phyloP scores from a whole-genome alignment of 1,140 invertebrate species.

The Teleopsis dalmanni region DNA sequence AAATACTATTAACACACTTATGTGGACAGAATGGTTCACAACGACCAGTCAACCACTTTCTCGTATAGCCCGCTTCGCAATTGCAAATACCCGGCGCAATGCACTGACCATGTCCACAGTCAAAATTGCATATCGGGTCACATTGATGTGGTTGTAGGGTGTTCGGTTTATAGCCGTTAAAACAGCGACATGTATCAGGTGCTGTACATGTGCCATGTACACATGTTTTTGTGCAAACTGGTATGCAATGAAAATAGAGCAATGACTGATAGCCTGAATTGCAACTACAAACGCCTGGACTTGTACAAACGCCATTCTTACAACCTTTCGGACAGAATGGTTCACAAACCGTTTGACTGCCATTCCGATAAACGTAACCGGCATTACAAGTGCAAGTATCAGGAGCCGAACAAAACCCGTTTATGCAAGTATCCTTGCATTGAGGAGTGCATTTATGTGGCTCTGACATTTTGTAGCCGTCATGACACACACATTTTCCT shows the following conservation, averaged over 20 bases:
- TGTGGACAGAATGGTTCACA: conserved; percentile 44
- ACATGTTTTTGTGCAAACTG: conserved; percentile 43
- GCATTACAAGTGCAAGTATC: conserved; percentile 52
- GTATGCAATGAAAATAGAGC: conserved; percentile 38
- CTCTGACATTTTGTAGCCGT: conserved; percentile 23
- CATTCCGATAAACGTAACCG: conserved; percentile 47
- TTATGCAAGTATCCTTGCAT: conserved; percentile 48
- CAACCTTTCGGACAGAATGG: conserved; percentile 29
- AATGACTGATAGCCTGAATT: conserved; percentile 49
- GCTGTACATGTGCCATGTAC: conserved; percentile 31
- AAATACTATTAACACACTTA: conserved; percentile 34
- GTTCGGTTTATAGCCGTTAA: conserved; percentile 27
- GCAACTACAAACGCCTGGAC: conserved; percentile 51
- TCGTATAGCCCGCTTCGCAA: conserved; percentile 30
- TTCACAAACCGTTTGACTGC: conserved; percentile 30
- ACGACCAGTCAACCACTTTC: conserved; percentile 26
- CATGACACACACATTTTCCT: conserved; percentile 30
- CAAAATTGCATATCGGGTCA: conserved; percentile 31
- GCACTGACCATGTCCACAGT: conserved; percentile 27
- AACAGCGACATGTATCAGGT: conserved; percentile 34
- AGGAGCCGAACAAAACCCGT: conserved; percentile 52
- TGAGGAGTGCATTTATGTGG: conserved; percentile 47
- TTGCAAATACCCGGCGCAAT: conserved; percentile 32
- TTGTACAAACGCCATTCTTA: conserved; percentile 47
- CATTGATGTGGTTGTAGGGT: conserved; percentile 34